These are phyloP conservation scores for Beris morrisii DNA, from an alignment of 2,888 invertebrate genomes.

Conservation along the genomic window DNA sequence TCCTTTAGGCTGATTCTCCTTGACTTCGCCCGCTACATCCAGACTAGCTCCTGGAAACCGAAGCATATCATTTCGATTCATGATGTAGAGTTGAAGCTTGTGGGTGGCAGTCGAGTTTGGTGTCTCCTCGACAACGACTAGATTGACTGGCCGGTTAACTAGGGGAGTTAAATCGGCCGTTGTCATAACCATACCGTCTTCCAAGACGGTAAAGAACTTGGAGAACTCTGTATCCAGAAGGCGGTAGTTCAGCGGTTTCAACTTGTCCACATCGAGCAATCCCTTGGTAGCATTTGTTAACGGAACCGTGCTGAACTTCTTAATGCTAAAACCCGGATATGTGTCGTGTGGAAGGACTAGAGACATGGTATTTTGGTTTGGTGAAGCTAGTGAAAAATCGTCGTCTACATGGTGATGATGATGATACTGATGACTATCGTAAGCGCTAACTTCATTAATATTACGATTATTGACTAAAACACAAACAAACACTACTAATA, in stretches of 20 bases:
- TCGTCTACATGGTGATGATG: constrained; percentile 14
- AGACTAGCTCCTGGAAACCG: constrained; percentile 70
- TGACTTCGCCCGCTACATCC: constrained; percentile 68
- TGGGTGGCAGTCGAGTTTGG: constrained; percentile 79
- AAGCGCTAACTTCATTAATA: constrained; percentile 32
- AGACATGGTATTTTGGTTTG: constrained; percentile 50
- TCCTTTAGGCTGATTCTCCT: constrained; percentile 76
- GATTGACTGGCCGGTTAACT: constrained; percentile 77
- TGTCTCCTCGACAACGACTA: constrained; percentile 79
- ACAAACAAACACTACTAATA: constrained; percentile 23
- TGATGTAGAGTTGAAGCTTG: constrained; percentile 76
- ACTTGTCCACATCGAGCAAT: constrained; percentile 50
- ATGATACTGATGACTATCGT: constrained; percentile 27
- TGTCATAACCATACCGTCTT: constrained; percentile 88
- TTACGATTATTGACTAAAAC: constrained; percentile 33
- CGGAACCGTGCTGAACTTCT: constrained; percentile 66
- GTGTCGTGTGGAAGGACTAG: constrained; percentile 83
- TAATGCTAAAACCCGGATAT: constrained; percentile 85
- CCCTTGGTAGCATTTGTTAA: constrained; percentile 38
- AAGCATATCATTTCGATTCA: constrained; percentile 80
- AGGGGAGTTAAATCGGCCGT: constrained; percentile 82
- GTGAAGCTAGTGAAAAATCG: constrained; percentile 30
- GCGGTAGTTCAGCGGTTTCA: constrained; percentile 58
- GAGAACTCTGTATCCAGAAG: constrained; percentile 79
- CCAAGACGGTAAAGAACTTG: constrained; percentile 83